phyloP scores from a whole-genome alignment of 1,140 invertebrate genomes.

The Magallana gigas region DNA sequence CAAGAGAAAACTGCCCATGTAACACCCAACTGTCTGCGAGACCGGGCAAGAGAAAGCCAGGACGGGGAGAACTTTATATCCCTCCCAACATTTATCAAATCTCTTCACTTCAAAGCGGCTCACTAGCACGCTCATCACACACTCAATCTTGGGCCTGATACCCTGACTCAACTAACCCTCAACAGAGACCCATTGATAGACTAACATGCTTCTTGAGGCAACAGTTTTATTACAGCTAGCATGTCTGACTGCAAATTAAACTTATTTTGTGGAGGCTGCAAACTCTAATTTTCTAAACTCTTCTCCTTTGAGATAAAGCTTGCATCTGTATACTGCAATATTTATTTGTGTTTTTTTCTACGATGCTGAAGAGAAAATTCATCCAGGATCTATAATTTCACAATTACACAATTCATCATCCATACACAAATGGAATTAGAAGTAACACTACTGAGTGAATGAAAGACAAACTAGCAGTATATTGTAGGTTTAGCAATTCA shows the following conservation, averaged over 20 bases:
- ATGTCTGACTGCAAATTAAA: neutral
- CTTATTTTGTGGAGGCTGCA: neutral
- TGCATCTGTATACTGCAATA: neutral
- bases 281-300: neutral
- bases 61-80: conserved; percentile 2
- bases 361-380: too few species aligned
- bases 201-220: neutral
- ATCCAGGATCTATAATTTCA: too few species aligned
- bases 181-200: neutral
- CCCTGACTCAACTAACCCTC: neutral
- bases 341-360: too few species aligned
- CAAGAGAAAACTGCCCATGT: neutral
- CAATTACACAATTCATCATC: too few species aligned
- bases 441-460: too few species aligned
- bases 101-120: conserved; percentile 10
- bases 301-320: neutral
- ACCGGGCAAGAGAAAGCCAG: neutral
- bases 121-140: neutral
- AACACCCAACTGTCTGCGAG: neutral
- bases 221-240: neutral
- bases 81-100: conserved; percentile 17
- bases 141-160: neutral
- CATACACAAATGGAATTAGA: too few species aligned
- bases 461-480: too few species aligned
- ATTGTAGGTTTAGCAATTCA: too few species aligned